phyloP scores from a whole-genome alignment of 2,797 vertebrate species.

The Rhinoraja longicauda region DNA sequence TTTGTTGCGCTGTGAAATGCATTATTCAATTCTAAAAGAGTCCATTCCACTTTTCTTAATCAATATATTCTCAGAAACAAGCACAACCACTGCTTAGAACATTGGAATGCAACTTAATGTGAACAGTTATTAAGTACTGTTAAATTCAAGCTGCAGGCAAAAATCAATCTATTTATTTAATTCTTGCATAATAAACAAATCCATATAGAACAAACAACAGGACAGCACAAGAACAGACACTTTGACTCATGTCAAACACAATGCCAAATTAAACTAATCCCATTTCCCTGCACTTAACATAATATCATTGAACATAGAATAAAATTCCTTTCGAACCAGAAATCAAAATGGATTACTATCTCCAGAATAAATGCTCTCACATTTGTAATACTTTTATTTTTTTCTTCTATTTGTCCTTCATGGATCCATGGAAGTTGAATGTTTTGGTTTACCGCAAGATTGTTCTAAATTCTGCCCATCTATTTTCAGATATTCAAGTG shows the following conservation, averaged over 20 bases:
- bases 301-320: no score
- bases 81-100: not conserved
- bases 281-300: no score
- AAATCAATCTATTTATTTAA: not conserved
- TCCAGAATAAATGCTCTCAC: not conserved
- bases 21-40: not conserved
- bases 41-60: not conserved
- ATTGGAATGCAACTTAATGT: not conserved
- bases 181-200: not conserved
- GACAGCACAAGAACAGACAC: no score
- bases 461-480: not conserved
- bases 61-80: not conserved
- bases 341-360: not conserved
- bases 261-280: no score
- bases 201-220: no score
- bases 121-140: not conserved
- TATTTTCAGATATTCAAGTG: not conserved
- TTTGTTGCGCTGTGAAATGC: not conserved
- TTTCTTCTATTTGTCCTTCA: not conserved
- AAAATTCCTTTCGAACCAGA: not conserved
- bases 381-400: not conserved
- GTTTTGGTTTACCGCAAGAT: not conserved
- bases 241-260: no score
- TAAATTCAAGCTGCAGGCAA: not conserved
- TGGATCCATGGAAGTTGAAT: not conserved